A percentile compares a stretch with the other conserved stretches of the same genome.
Conservation (phyloP, 2,888 invertebrate genomes). For the Euphydryas editha region DNA sequence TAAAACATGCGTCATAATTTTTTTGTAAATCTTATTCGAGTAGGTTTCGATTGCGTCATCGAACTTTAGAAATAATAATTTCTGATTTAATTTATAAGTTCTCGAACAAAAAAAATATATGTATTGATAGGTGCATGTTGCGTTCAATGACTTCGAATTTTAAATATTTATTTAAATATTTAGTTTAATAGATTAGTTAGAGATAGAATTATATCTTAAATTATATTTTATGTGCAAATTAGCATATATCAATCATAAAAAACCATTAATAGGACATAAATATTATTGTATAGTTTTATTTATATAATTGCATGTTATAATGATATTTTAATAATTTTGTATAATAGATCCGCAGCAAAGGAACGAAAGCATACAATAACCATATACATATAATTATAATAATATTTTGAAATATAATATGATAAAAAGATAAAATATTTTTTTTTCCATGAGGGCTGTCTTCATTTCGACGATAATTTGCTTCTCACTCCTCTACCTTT, state of each 20-base stretch:
- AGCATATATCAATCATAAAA: neutral
- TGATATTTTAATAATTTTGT: too few species aligned
- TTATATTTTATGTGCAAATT: neutral
- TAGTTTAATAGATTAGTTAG: neutral
- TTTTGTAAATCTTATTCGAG: conserved; percentile 22
- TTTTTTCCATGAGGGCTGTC: too few species aligned
- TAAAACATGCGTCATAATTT: conserved; percentile 17
- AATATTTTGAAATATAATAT: too few species aligned
- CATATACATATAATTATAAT: too few species aligned
- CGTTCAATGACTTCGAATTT: neutral
- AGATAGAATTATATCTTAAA: neutral
- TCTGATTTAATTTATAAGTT: conserved; percentile 31
- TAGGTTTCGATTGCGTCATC: conserved; percentile 36
- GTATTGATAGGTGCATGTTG: neutral
- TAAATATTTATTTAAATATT: too few species aligned
- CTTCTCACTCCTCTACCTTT: too few species aligned
- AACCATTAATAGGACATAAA: neutral
- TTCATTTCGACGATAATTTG: too few species aligned
- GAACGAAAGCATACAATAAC: too few species aligned
- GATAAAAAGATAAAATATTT: too few species aligned
- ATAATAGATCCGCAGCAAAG: too few species aligned
- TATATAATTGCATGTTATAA: too few species aligned
- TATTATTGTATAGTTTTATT: too few species aligned
- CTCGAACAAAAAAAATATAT: conserved; percentile 6
- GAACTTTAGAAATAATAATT: conserved; percentile 21